Conservation (phyloP, 2,888 invertebrate species). For the Amblyjoppa fuscipennis region DNA sequence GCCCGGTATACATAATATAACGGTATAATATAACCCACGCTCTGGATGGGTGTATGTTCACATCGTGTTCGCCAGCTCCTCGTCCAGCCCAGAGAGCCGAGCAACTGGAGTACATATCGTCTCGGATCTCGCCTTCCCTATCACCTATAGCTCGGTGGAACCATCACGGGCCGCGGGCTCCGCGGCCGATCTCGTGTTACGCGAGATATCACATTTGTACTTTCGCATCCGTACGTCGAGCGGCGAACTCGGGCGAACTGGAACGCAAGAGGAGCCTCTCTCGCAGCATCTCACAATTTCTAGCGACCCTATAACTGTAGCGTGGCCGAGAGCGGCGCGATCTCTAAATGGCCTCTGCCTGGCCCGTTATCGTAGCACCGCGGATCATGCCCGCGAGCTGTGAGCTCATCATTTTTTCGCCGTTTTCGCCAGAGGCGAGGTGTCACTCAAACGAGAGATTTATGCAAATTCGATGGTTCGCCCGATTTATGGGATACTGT, state of each 20-base stretch:
- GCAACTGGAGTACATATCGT: constrained; percentile 68
- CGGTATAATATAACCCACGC: constrained; percentile 77
- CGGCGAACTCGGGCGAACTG: constrained; percentile 50
- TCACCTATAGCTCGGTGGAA: constrained; percentile 2
- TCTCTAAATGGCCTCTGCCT: constrained; percentile 56
- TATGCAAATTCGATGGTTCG: constrained; percentile 6
- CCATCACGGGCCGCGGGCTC: background rate
- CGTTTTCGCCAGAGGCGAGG: background rate
- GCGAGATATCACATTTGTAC: constrained; percentile 66
- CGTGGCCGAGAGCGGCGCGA: constrained; percentile 52
- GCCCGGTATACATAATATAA: constrained; percentile 79
- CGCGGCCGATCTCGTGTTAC: constrained; percentile 52
- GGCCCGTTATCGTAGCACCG: constrained; percentile 59
- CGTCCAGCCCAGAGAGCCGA: constrained; percentile 47
- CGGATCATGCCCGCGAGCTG: constrained; percentile 20
- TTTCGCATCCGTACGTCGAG: constrained; percentile 57
- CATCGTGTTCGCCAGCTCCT: constrained; percentile 35
- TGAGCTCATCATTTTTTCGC: constrained; percentile 28
- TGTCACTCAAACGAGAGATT: constrained; percentile 19
- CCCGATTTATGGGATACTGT: background rate
- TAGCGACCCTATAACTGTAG: constrained; percentile 69
- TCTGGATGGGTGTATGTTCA: constrained; percentile 75
- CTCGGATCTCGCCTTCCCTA: constrained; percentile 49
- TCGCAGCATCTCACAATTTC: constrained; percentile 61
- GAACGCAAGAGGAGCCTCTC: constrained; percentile 44